phyloP scores from a whole-genome alignment of 1,140 invertebrate species.

The Drosophila kurseongensis region DNA sequence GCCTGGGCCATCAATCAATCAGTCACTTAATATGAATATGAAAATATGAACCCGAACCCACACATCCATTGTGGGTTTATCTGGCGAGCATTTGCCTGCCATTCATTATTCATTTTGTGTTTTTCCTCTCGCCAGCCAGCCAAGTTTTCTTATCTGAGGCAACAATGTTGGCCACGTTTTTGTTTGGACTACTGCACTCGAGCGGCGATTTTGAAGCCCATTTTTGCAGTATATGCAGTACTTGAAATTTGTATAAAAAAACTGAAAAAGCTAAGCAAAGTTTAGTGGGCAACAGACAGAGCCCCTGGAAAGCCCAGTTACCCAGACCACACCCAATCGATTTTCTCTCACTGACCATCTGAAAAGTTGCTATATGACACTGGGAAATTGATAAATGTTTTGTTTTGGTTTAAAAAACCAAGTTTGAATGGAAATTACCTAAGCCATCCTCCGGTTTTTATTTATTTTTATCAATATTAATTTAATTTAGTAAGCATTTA shows the following conservation, averaged over 20 bases:
- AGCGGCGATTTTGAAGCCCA: slow-evolving; percentile 13
- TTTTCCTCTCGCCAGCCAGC: slow-evolving; percentile 16
- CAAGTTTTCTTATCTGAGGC: slow-evolving; percentile 43
- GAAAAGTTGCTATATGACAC: slow-evolving; percentile 5
- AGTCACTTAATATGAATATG: slow-evolving; percentile 57
- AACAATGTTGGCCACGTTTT: slow-evolving; percentile 46
- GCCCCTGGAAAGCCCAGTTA: slow-evolving; percentile 23
- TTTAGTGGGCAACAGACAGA: slow-evolving; percentile 24
- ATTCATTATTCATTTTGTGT: slow-evolving; percentile 43
- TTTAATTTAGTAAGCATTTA: background rate
- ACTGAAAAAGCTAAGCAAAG: slow-evolving; percentile 8
- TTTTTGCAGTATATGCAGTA: slow-evolving; percentile 19
- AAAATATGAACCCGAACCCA: slow-evolving; percentile 40
- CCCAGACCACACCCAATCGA: slow-evolving; percentile 32
- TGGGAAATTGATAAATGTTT: background rate
- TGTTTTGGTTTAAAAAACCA: too few species aligned
- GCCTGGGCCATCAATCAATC: slow-evolving; percentile 45
- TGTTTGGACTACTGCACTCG: slow-evolving; percentile 15
- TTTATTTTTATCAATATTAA: too few species aligned
- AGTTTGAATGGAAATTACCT: too few species aligned
- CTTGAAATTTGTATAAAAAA: slow-evolving; percentile 17
- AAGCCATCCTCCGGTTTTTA: too few species aligned
- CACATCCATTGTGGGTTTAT: slow-evolving; percentile 37
- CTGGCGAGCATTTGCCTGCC: slow-evolving; percentile 38
- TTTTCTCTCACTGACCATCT: slow-evolving; percentile 16